Percentiles rank a stretch among this genome's conserved stretches.
phyloP scores from a whole-genome alignment of 2,797 vertebrate genomes.

The Pempheris klunzingeri region DNA sequence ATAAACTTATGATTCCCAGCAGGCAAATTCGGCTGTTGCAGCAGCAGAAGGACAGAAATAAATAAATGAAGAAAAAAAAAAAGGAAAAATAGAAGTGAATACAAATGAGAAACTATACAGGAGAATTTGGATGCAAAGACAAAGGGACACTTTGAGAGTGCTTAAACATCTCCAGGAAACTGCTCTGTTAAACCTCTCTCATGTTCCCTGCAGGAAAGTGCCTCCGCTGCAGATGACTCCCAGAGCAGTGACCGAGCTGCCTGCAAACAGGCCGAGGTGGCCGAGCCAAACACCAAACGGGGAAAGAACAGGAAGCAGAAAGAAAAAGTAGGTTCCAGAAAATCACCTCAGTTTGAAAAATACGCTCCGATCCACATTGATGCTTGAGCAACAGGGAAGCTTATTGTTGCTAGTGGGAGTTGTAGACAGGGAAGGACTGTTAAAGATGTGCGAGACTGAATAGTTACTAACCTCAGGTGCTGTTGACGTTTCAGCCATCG shows the following conservation, averaged over 20 bases:
- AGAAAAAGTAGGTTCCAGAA: constrained; percentile 72
- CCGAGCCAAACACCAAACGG: constrained; percentile 80
- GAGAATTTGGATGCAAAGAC: no score
- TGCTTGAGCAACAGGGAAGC: not conserved
- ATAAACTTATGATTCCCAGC: no score
- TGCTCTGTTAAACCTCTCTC: not conserved
- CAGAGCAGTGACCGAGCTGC: constrained; percentile 90
- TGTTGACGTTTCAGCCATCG: constrained; percentile 83
- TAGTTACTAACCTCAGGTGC: not conserved
- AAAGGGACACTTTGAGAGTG: no score
- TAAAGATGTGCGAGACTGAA: not conserved
- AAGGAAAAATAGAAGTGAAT: no score
- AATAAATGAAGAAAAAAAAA: no score
- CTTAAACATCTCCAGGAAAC: constrained; percentile 3
- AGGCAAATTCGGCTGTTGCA: no score
- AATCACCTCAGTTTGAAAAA: not conserved
- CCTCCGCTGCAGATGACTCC: constrained; percentile 90
- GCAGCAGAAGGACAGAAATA: no score
- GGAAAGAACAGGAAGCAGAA: constrained; percentile 83
- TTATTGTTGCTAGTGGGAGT: fast-evolving
- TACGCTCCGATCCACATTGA: not conserved
- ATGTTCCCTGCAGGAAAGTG: constrained; percentile 86
- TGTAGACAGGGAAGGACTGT: not conserved
- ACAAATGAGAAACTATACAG: no score
- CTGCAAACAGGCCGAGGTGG: constrained; percentile 71